Conservation (phyloP, 37 sponge, comb jelly and placozoan species). For the Petrosia ficiformis region DNA sequence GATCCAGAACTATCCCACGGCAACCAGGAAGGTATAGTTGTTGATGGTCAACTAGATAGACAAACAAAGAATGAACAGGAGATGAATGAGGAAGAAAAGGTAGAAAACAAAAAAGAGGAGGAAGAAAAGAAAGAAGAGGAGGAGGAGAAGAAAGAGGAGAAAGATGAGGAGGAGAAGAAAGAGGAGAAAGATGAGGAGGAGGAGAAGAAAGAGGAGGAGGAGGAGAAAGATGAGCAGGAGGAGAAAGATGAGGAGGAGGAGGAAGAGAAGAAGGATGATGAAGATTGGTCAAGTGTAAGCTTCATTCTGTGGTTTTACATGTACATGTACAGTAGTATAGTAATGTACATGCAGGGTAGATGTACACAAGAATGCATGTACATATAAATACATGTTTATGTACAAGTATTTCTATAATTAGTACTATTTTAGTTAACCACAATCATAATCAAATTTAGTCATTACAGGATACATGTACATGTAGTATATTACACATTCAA, state of each 20-base stretch:
- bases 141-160: conserved; percentile 10
- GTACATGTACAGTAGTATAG: no score
- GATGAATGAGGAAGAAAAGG: conserved; percentile 8
- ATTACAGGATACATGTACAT: no score
- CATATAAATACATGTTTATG: no score
- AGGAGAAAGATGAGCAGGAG: no score
- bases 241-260: no score
- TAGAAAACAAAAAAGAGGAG: neutral
- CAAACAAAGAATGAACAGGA: conserved; percentile 17
- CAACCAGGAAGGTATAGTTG: neutral
- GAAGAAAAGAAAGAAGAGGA: conserved; percentile 13
- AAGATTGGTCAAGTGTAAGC: neutral
- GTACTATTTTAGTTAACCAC: no score
- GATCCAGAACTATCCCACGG: neutral
- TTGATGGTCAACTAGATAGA: neutral
- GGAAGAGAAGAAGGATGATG: conserved; percentile 4
- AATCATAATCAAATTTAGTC: no score
- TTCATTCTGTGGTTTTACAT: neutral
- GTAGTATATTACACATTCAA: no score
- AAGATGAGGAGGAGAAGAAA: no score
- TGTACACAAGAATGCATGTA: no score
- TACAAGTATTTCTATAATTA: no score
- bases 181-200: no score
- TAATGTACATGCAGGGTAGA: neutral
- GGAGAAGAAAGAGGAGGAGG: neutral